These are phyloP conservation scores for Cantharis flavilabris DNA, from an alignment of 2,888 invertebrate species.

Conservation along the genomic window DNA sequence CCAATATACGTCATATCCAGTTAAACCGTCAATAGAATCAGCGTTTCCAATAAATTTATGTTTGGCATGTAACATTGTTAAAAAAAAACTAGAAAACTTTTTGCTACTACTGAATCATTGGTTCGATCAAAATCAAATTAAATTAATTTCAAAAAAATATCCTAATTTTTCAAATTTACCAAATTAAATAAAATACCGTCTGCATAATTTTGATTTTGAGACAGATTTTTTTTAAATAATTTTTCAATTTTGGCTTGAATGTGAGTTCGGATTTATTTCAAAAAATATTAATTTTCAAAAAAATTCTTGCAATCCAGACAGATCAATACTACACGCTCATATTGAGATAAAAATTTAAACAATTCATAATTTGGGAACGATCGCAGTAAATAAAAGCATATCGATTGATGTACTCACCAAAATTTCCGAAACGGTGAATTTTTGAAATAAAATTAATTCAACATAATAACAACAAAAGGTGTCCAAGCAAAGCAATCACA, in stretches of 20 bases:
- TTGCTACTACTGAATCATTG: not conserved
- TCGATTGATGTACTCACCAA: not conserved
- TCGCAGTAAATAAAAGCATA: not conserved
- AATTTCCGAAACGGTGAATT: not conserved
- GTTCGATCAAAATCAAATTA: not conserved
- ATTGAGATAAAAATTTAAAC: slow-evolving; percentile 1
- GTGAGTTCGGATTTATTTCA: not conserved
- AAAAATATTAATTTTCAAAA: not conserved
- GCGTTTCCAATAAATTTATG: not conserved
- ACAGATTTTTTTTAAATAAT: not conserved
- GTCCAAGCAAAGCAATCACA: not conserved
- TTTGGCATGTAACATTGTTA: not conserved
- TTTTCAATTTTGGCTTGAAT: not conserved
- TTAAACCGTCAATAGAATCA: not conserved
- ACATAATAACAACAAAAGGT: not conserved
- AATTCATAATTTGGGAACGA: not conserved
- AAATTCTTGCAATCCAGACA: not conserved
- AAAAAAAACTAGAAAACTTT: not conserved
- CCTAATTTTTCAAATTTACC: too few species aligned
- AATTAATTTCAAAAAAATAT: too few species aligned
- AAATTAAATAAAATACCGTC: too few species aligned
- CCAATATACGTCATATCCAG: not conserved
- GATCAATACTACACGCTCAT: slow-evolving; percentile 1
- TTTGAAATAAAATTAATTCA: not conserved
- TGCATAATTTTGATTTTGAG: too few species aligned